phyloP scores from a whole-genome alignment of 1,140 invertebrate species.

The Aphidius ervi region DNA sequence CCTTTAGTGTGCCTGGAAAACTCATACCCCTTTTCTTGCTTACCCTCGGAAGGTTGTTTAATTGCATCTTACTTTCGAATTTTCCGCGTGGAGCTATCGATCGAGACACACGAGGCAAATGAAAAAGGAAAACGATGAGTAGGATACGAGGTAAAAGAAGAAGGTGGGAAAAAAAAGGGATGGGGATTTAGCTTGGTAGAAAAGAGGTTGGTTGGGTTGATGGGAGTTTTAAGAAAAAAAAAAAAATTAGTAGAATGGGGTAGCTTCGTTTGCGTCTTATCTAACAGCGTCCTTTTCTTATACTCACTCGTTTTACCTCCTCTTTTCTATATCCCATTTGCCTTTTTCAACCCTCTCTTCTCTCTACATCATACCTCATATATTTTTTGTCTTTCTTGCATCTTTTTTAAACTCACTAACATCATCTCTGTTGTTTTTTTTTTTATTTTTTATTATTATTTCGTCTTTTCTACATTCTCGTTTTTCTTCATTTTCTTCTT shows the following conservation, averaged over 20 bases:
- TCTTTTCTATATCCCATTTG: neutral
- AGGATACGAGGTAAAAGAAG: constrained; percentile 10
- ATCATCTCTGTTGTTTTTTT: constrained; percentile 15
- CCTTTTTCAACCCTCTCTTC: constrained; percentile 27
- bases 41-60: constrained; percentile 55
- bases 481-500: constrained; percentile 20
- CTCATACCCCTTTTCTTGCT: constrained; percentile 55
- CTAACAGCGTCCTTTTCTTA: constrained; percentile 42
- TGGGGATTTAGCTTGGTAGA: no score
- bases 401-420: constrained; percentile 17
- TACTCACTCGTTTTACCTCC: no score
- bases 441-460: no score
- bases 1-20: constrained; percentile 44
- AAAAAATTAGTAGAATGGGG: no score
- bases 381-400: constrained; percentile 9
- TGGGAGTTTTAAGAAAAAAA: no score
- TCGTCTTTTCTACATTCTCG: constrained; percentile 12
- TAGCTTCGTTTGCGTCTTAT: constrained; percentile 53
- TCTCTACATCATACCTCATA: constrained; percentile 14
- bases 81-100: constrained; percentile 56
- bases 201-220: no score
- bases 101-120: constrained; percentile 43
- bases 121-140: constrained; percentile 13
- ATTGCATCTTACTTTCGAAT: constrained; percentile 58
- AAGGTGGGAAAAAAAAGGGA: no score